Conservation (phyloP, 2,797 vertebrate genomes). For the Peromyscus attwateri region DNA sequence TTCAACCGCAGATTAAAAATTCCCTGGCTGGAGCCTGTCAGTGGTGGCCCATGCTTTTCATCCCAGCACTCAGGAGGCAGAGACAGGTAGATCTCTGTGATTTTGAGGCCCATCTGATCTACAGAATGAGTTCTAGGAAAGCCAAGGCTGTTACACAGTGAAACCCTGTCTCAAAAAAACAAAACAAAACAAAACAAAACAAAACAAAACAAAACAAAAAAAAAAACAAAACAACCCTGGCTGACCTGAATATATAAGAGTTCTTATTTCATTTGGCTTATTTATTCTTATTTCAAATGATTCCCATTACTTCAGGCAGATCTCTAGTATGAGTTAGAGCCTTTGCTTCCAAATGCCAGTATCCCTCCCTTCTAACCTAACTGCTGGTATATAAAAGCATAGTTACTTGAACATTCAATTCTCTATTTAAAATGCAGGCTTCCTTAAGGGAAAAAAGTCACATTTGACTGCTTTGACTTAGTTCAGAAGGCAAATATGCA, state of each 20-base stretch:
- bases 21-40: not conserved
- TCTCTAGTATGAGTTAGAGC: not conserved
- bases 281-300: not conserved
- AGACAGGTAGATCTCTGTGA: not conserved
- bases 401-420: not conserved
- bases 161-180: not conserved
- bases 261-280: slow-evolving; percentile 52
- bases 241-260: slow-evolving; percentile 34
- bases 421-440: slow-evolving; percentile 14
- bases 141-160: not conserved
- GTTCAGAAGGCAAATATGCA: not conserved
- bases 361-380: not conserved
- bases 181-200: not conserved
- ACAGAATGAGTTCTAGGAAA: not conserved
- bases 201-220: not conserved
- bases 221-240: not conserved
- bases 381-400: not conserved
- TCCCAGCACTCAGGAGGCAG: not conserved
- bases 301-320: slow-evolving; percentile 1
- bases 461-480: not conserved
- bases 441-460: slow-evolving; percentile 26
- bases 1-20: not conserved
- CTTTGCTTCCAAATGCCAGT: not conserved
- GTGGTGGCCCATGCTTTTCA: not conserved
- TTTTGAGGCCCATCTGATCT: not conserved